A percentile compares a stretch with the other conserved stretches of the same genome.
phyloP scores from a whole-genome alignment of 1,140 invertebrate species.

The Ditylenchus dipsaci region DNA sequence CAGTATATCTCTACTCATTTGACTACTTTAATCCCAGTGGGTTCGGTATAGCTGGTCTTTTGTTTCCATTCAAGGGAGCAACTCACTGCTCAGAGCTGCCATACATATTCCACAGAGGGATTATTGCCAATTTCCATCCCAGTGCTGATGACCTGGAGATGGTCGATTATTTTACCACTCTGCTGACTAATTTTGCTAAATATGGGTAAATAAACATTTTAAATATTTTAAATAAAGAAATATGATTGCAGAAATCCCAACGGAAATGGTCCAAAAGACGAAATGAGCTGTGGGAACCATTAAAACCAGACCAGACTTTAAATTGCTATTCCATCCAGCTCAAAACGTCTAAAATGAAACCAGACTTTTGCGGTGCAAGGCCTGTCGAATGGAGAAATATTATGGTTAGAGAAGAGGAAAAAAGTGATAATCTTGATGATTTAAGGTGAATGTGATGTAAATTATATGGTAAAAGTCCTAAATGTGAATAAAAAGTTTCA shows the following conservation, averaged over 20 bases:
- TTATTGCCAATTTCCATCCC: conserved; percentile 41
- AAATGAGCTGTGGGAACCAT: not conserved
- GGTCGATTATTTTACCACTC: conserved; percentile 44
- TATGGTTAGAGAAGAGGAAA: not conserved
- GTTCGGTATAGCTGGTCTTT: conserved; percentile 27
- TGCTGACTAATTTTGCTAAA: conserved; percentile 53
- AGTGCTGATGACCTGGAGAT: conserved; percentile 40
- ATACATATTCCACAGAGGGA: conserved; percentile 44
- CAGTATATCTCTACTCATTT: conserved; percentile 35
- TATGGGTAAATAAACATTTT: conserved; percentile 41
- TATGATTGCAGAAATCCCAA: not conserved
- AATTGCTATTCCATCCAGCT: not conserved
- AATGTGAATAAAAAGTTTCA: no score
- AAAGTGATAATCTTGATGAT: no score
- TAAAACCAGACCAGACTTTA: not conserved
- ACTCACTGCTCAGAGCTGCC: conserved; percentile 51
- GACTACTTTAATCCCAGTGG: conserved; percentile 40
- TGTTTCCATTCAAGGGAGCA: conserved; percentile 34
- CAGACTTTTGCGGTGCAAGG: not conserved
- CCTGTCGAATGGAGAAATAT: conserved; percentile 4
- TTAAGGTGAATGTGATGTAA: no score
- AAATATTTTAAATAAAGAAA: not conserved
- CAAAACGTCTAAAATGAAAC: not conserved
- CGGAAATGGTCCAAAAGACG: not conserved
- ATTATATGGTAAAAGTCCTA: no score